phyloP scores from a whole-genome alignment of 92 coral and sea anemone species.

The Heliopora coerulea region DNA sequence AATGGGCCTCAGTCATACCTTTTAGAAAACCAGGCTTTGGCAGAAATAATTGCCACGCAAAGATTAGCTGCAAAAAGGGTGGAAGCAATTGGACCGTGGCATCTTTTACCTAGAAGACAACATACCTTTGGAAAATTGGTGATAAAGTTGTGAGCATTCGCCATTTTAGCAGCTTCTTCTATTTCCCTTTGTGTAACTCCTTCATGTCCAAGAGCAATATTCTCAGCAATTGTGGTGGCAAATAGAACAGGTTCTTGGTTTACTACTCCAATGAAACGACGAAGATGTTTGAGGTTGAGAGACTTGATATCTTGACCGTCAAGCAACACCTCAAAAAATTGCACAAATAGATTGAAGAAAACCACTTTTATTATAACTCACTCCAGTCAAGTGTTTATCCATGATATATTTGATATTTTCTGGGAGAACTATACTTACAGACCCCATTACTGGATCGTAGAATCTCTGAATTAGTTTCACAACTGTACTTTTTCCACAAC shows the following conservation, averaged over 20 bases:
- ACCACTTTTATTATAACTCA: no score
- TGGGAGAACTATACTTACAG: conserved; percentile 18
- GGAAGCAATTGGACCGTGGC: no score
- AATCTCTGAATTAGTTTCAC: conserved; percentile 31
- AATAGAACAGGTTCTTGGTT: conserved; percentile 47
- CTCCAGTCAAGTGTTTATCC: no score
- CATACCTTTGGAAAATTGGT: conserved; percentile 40
- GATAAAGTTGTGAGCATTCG: conserved; percentile 55
- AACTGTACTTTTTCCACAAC: conserved; percentile 29
- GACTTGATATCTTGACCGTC: conserved; percentile 44
- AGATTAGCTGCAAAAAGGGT: no score
- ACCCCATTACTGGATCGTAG: conserved; percentile 19
- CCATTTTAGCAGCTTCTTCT: conserved; percentile 52
- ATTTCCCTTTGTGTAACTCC: conserved; percentile 45
- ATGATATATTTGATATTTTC: not conserved
- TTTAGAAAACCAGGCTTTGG: no score
- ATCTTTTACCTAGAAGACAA: no score
- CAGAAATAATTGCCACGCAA: no score
- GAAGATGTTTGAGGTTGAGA: conserved; percentile 43
- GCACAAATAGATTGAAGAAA: not conserved
- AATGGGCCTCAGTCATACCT: no score
- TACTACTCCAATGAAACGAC: conserved; percentile 43
- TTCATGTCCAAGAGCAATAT: conserved; percentile 45
- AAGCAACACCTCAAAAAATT: conserved; percentile 27
- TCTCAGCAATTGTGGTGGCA: conserved; percentile 54